Conservation (phyloP, 2,888 invertebrate species). For the Drosophila neoperkinsi region DNA sequence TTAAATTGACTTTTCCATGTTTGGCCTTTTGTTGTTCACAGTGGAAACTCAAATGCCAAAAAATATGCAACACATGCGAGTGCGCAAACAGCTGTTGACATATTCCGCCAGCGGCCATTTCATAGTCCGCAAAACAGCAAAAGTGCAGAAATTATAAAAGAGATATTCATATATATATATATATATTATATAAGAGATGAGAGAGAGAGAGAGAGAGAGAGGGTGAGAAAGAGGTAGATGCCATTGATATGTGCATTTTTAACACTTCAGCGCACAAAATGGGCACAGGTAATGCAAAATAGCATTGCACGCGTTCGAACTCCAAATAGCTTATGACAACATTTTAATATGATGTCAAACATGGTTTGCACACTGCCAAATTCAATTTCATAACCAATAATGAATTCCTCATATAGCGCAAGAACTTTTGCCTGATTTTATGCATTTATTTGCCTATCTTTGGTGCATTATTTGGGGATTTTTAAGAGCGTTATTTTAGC, state of each 20-base stretch:
- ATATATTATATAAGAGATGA: neutral
- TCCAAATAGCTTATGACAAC: constrained; percentile 63
- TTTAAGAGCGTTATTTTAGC: constrained; percentile 32
- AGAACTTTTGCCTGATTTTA: constrained; percentile 23
- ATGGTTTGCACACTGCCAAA: constrained; percentile 58
- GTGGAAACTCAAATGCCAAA: constrained; percentile 49
- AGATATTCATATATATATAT: neutral
- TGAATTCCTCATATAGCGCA: constrained; percentile 45
- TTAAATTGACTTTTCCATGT: constrained; percentile 70
- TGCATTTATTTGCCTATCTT: constrained; percentile 44
- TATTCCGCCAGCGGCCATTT: constrained; percentile 63
- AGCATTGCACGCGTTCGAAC: neutral
- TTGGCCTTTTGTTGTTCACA: constrained; percentile 22
- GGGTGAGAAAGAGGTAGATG: neutral
- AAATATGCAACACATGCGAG: constrained; percentile 60
- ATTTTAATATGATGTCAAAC: constrained; percentile 77
- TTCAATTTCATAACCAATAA: constrained; percentile 67
- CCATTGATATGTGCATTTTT: constrained; percentile 70
- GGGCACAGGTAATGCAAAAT: neutral
- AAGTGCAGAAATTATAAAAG: constrained; percentile 32
- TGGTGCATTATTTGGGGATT: constrained; percentile 17
- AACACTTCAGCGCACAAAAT: constrained; percentile 56
- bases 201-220: neutral
- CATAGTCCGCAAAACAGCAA: constrained; percentile 43
- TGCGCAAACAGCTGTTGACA: constrained; percentile 70